Base-by-base conservation (phyloP, 2,113 vertebrate species). In the Cynocephalus volans region DNA sequence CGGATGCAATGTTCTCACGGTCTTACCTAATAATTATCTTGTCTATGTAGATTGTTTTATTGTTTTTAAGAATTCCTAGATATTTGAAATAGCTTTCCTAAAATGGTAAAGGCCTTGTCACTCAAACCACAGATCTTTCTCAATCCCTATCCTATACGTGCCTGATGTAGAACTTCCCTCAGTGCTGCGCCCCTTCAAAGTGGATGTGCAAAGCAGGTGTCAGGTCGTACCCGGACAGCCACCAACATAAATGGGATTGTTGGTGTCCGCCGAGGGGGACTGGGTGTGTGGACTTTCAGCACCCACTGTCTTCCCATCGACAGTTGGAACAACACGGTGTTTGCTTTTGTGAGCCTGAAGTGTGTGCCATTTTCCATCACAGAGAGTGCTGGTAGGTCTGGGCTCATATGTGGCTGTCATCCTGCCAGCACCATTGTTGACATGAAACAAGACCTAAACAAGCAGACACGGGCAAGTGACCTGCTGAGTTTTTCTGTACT, bases 191-290 rank as follows among this genome's bases (percentile, higher is more conserved):
- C 73, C 19, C 19, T 24, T 0, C 0, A 31, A 72, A 41, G 50
- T 31, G 13, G 75, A 18, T 11, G 8, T 19, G 48, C 62, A 54
- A 41, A 28, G 17, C 33, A 26, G 81, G 65, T 3, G 8, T 23
- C 50, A 67, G 5, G 62, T 97, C 99, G 9, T 98, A 99, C 99
- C 99, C 82, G 99, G 99, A 97, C 98, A 99, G 64, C 99, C 99
- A 8, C 99, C 99, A 41, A 99, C 97, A 67, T 99, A 99, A 77
- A 99, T 98, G 2, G 99, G 99, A 86, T 99, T 99, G 95, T 99
- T 99, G 0, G 99, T 99, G 97, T 99, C 99, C 48, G 99, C 99
- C 6, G 99, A 99, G 85, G 99, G 99, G 96, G 99, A 99, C 41
- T 99, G 99, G 84, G 97, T 94, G 91, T 99, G 98, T 19, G 99